phyloP scores from a whole-genome alignment of 2,888 invertebrate species.

The Amphimallon solstitiale region DNA sequence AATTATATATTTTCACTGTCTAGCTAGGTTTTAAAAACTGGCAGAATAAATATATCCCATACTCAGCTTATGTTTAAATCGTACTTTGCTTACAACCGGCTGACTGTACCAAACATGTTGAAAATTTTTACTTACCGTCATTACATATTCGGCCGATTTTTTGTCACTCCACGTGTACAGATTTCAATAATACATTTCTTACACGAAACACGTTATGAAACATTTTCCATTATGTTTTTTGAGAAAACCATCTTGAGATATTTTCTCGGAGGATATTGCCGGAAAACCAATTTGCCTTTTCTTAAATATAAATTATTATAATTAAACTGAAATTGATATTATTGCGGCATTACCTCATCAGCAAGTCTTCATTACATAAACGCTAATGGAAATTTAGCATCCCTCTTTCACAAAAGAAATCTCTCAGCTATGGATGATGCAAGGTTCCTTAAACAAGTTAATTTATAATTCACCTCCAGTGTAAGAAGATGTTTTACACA shows the following conservation, averaged over 20 bases:
- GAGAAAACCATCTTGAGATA: too few species aligned
- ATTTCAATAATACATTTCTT: too few species aligned
- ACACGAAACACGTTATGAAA: not conserved
- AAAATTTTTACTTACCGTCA: too few species aligned
- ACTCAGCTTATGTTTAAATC: too few species aligned
- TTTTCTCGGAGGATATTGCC: not conserved
- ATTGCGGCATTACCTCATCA: not conserved
- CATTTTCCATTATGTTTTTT: not conserved
- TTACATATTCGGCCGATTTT: too few species aligned
- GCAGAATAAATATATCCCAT: too few species aligned
- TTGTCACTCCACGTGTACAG: too few species aligned
- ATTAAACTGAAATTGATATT: not conserved
- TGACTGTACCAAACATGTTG: too few species aligned
- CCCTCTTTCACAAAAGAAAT: not conserved
- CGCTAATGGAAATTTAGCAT: not conserved
- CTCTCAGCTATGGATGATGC: slow-evolving; percentile 10
- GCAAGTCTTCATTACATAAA: not conserved
- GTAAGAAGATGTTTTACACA: slow-evolving; percentile 14
- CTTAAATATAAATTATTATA: slow-evolving; percentile 1
- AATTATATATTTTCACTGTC: too few species aligned
- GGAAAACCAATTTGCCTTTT: not conserved
- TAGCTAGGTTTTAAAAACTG: too few species aligned
- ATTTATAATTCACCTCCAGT: slow-evolving; percentile 12
- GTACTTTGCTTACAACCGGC: too few species aligned
- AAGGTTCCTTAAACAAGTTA: slow-evolving; percentile 14